Percentiles rank a stretch among this genome's conserved stretches.
Conservation (phyloP, 2,113 vertebrate species). For the Crocuta crocuta region DNA sequence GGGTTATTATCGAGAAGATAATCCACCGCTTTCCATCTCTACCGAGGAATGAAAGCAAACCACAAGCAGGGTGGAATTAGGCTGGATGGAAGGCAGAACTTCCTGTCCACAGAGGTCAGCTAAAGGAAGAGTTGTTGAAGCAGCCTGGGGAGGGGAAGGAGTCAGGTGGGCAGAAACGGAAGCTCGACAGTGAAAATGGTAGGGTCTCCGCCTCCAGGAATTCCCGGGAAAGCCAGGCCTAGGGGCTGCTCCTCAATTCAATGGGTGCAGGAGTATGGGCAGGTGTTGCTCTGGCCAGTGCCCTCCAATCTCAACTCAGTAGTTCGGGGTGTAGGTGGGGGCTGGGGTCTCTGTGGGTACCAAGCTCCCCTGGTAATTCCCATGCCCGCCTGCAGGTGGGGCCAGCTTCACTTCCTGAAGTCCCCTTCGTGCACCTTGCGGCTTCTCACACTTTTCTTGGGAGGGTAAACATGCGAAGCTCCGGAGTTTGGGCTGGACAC, state of each 20-base stretch:
- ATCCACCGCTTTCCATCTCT: slow-evolving; percentile 25
- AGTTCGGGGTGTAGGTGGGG: background rate
- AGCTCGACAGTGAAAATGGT: too few species aligned
- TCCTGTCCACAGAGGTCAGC: background rate
- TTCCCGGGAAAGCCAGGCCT: background rate
- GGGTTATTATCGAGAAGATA: slow-evolving; percentile 36
- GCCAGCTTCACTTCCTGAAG: background rate
- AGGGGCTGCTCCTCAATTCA: background rate
- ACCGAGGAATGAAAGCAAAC: background rate
- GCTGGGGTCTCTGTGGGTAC: background rate
- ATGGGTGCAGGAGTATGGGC: background rate
- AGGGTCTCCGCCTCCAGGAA: too few species aligned
- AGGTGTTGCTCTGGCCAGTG: background rate
- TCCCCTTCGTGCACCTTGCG: background rate
- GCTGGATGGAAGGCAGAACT: background rate
- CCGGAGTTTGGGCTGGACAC: background rate
- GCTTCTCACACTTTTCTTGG: background rate
- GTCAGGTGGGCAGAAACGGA: accelerated
- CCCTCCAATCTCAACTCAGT: background rate
- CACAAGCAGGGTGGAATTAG: background rate
- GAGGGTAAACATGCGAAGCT: background rate
- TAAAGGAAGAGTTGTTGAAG: background rate
- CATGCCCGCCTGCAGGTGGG: background rate
- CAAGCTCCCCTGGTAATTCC: background rate
- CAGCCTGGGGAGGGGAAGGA: too few species aligned